Evolutionary conservation across 2,888 invertebrate genomes (phyloP).

Genomic region (Zhengitettix transpicula): DNA sequence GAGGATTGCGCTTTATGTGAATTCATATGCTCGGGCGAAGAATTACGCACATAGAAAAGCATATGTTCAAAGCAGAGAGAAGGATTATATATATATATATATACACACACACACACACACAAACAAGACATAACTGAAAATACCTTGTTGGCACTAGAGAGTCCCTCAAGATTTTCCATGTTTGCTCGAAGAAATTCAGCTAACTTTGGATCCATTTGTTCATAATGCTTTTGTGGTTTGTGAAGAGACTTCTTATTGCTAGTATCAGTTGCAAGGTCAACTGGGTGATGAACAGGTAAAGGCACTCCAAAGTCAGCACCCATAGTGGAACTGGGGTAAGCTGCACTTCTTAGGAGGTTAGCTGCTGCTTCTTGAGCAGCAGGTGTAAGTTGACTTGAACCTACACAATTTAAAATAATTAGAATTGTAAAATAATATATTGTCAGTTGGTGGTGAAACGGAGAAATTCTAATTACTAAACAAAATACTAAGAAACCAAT

Average conservation of each 20-base stretch:
- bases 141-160: conserved; percentile 22
- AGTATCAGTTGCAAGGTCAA: conserved; percentile 6
- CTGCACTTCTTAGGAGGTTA: conserved; percentile 4
- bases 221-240: conserved; percentile 8
- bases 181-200: conserved; percentile 57
- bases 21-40: too few species aligned
- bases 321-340: conserved; percentile 1
- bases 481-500: too few species aligned
- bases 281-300: conserved; percentile 8
- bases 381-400: conserved; percentile 1
- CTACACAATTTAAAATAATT: neutral
- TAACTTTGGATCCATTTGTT: conserved; percentile 40
- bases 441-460: too few species aligned
- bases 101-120: too few species aligned
- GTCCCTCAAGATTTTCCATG: conserved; percentile 50
- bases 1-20: too few species aligned
- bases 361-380: conserved; percentile 4
- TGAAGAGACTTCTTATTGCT: conserved; percentile 5
- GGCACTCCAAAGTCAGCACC: conserved; percentile 7
- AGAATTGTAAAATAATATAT: neutral
- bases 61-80: too few species aligned
- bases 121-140: too few species aligned
- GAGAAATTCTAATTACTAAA: too few species aligned
- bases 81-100: too few species aligned
- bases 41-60: too few species aligned